Evolutionary conservation across 2,113 vertebrate genomes (phyloP).

Genomic region (Leuciscus idus): DNA sequence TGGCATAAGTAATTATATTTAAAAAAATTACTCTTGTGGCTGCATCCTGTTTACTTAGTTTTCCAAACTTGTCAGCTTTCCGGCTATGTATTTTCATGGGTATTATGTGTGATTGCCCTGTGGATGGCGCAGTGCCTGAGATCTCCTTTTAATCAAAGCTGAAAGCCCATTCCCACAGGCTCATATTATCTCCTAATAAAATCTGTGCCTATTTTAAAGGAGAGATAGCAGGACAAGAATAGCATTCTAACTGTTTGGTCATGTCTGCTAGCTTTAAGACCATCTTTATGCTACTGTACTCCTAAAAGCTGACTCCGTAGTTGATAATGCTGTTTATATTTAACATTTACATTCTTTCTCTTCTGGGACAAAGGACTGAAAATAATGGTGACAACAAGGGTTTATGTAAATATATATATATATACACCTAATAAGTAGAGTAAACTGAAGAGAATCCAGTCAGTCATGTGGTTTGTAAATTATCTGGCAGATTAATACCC

Average conservation of each 20-base stretch:
- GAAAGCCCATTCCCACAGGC: background rate
- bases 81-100: background rate
- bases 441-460: background rate
- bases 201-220: background rate
- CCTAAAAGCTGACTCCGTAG: too few relatives aligned
- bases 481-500: background rate
- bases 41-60: background rate
- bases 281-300: background rate
- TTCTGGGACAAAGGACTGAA: too few relatives aligned
- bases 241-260: constrained; percentile 29
- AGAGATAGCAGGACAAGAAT: background rate
- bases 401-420: background rate
- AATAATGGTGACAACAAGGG: too few relatives aligned
- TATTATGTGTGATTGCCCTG: constrained; percentile 7
- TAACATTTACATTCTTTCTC: too few relatives aligned
- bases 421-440: background rate
- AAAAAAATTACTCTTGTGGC: background rate
- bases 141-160: constrained; percentile 21
- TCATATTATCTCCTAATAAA: constrained; percentile 1
- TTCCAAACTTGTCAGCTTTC: background rate
- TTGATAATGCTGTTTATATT: too few relatives aligned
- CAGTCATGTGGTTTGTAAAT: constrained; percentile 2
- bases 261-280: background rate
- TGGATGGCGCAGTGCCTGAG: background rate
- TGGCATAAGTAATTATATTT: background rate